Conservation (phyloP, 1,140 invertebrate species). For the Microplitis demolitor region DNA sequence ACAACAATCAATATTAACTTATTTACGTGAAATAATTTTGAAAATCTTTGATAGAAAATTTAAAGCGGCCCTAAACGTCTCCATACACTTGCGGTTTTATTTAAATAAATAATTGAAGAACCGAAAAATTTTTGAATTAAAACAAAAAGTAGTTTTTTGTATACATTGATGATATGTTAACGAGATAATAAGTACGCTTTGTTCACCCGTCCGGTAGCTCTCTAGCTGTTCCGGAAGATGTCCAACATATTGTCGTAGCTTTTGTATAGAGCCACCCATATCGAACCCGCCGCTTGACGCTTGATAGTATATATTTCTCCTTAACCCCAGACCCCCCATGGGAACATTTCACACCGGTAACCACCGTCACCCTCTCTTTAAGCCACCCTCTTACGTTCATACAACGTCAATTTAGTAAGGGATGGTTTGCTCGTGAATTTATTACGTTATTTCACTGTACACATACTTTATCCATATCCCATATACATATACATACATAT, state of each 20-base stretch:
- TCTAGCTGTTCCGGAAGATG: conserved; percentile 46
- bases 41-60: too few relatives aligned
- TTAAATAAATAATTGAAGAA: too few relatives aligned
- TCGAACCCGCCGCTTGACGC: background rate
- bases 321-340: conserved; percentile 53
- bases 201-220: conserved; percentile 30
- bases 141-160: background rate
- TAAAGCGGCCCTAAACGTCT: too few relatives aligned
- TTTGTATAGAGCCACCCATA: conserved; percentile 2
- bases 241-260: conserved; percentile 52
- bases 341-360: conserved; percentile 63
- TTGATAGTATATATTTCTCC: background rate
- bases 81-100: too few relatives aligned
- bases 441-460: conserved; percentile 37
- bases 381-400: conserved; percentile 46
- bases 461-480: conserved; percentile 18
- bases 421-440: conserved; percentile 57
- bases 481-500: background rate
- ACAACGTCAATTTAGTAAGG: conserved; percentile 60
- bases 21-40: too few relatives aligned
- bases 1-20: too few relatives aligned
- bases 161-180: conserved; percentile 11
- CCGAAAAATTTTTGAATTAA: too few relatives aligned
- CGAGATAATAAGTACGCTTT: conserved; percentile 31
- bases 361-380: conserved; percentile 39